phyloP scores from a whole-genome alignment of 1,140 invertebrate genomes.

The Adoxophyes honmai region DNA sequence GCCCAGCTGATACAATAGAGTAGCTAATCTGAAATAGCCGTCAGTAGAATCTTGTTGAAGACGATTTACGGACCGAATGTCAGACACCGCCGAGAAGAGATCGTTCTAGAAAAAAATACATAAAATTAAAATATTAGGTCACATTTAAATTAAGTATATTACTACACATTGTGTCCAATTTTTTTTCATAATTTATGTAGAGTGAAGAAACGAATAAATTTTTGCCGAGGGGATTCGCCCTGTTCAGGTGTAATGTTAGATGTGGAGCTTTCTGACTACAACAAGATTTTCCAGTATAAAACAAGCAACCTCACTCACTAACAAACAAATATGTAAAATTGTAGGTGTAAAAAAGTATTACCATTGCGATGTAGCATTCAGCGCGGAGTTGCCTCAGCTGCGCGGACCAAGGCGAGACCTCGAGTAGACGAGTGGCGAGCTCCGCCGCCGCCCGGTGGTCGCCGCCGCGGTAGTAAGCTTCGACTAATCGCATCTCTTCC shows the following conservation, averaged over 20 bases:
- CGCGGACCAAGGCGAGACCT: constrained; percentile 94
- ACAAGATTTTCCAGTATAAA: no score
- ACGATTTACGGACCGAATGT: constrained; percentile 94
- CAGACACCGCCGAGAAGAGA: constrained; percentile 91
- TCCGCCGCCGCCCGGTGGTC: constrained; percentile 86
- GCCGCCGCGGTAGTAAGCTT: constrained; percentile 81
- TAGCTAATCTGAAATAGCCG: constrained; percentile 90
- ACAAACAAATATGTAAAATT: no score
- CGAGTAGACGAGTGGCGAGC: constrained; percentile 85
- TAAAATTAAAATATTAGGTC: no score
- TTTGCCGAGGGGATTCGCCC: no score
- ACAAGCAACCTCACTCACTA: no score
- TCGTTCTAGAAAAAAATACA: constrained; percentile 81
- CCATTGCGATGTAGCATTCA: constrained; percentile 86
- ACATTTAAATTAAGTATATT: no score
- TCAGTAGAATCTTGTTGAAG: constrained; percentile 94
- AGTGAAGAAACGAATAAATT: no score
- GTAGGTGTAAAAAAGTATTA: no score
- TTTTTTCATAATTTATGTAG: no score
- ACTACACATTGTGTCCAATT: no score
- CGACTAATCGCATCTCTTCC: constrained; percentile 82
- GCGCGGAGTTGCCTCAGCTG: constrained; percentile 90
- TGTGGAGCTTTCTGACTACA: no score
- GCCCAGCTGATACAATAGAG: constrained; percentile 92
- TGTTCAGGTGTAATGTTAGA: no score